Base-by-base conservation (phyloP, 2,113 vertebrate species). In the Cathartes aura region DNA sequence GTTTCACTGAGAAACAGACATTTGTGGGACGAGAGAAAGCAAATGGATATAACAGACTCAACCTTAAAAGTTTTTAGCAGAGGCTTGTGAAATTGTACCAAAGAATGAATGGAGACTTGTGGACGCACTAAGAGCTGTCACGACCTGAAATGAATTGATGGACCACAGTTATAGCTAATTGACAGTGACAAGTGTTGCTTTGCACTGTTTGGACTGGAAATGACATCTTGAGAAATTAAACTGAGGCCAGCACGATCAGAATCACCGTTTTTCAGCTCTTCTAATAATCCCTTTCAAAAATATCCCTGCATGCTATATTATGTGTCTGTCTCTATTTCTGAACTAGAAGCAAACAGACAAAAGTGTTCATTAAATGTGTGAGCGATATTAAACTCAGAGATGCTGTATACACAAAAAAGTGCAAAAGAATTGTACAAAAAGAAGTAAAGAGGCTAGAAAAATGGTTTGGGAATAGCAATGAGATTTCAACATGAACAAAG, bases 1-100 rank as follows among this genome's bases (percentile, higher is more conserved):
- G 45, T 82, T 95, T 71, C 81, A 52, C 53, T 79, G 59, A 60
- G 83, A 89, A 92, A 75, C 34, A 89, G 93, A 89, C 74, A 55
- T 89, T 48, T 71, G 52, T 79, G 64, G 64, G 50, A 63, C 1
- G 22, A 66, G 42, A 85, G 81, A 87, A 79, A 82, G 87, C 34
- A 96, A 96, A 96, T 91, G 70, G 34, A 83, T 93, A 18, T 93
- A 96, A 74, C 94, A 96, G 96, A 80, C 55, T 53, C 55, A 70
- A 36, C 17, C 63, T 70, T 76, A 70, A 85, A 94, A 47, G n/a
- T 63, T 93, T 91, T 86, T 91, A 93, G 67, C 91, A 93, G 81
- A 85, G 26, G n/a, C 62, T 96, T 0, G 0, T 62, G 70, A 91
- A 94, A 82, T 80, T 82, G 53, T 72, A 75, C 70, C 24, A 19